Evolutionary conservation across 2,888 invertebrate species (phyloP).

Genomic region (Drosophila greeni): DNA sequence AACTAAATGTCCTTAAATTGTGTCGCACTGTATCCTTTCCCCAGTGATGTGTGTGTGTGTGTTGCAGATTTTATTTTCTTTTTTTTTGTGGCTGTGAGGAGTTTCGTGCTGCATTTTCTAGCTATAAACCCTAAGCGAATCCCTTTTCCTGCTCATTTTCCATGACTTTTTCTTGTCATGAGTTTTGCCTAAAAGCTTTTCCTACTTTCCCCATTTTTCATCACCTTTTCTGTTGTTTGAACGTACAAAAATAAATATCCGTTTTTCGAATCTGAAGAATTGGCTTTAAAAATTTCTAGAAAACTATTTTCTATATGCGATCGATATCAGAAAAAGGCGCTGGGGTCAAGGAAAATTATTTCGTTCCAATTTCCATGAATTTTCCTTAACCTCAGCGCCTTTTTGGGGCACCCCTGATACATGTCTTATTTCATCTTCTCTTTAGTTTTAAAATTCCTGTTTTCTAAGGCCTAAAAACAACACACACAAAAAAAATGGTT

Average conservation of each 20-base stretch:
- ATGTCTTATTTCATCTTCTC: neutral
- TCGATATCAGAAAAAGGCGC: slow-evolving; percentile 1
- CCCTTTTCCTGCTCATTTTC: neutral
- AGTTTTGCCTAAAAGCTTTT: slow-evolving; percentile 44
- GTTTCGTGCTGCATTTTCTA: slow-evolving; percentile 30
- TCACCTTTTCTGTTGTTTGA: slow-evolving; percentile 9
- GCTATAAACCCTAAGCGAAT: slow-evolving; percentile 26
- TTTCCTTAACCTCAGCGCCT: neutral
- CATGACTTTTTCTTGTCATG: slow-evolving; percentile 2
- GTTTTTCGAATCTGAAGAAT: slow-evolving; percentile 18
- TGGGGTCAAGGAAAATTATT: neutral
- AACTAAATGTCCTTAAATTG: slow-evolving; percentile 16
- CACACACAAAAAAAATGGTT: slow-evolving; percentile 17
- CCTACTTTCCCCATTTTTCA: slow-evolving; percentile 13
- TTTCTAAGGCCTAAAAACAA: slow-evolving; percentile 27
- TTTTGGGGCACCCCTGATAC: slow-evolving; percentile 12
- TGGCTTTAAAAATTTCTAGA: slow-evolving; percentile 66
- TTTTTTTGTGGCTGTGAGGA: slow-evolving; percentile 14
- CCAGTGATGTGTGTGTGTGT: slow-evolving; percentile 15
- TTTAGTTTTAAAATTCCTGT: slow-evolving; percentile 35
- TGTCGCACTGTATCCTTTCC: slow-evolving; percentile 8
- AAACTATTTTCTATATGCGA: slow-evolving; percentile 56
- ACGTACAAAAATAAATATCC: slow-evolving; percentile 42
- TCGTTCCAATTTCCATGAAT: neutral
- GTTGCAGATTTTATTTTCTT: slow-evolving; percentile 1